Conservation (phyloP, 2,888 invertebrate genomes). For the Parthenolecanium corni region DNA sequence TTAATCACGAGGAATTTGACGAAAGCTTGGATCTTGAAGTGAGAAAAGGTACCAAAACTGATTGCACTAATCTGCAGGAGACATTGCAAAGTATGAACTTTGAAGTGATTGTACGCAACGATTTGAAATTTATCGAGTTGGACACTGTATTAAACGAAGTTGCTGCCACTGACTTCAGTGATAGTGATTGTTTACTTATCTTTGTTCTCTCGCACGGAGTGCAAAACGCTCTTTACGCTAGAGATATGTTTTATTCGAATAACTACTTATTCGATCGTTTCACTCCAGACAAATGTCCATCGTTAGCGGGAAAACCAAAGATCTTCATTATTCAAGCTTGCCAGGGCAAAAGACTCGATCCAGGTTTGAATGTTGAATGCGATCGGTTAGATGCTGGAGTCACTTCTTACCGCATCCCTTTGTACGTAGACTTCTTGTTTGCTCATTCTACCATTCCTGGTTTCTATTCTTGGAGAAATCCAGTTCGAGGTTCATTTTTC, state of each 20-base stretch:
- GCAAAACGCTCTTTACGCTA: constrained; percentile 72
- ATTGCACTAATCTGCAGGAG: constrained; percentile 38
- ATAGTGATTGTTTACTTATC: constrained; percentile 71
- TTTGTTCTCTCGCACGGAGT: constrained; percentile 86
- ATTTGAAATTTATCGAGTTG: constrained; percentile 58
- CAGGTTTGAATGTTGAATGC: constrained; percentile 56
- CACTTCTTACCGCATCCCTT: constrained; percentile 67
- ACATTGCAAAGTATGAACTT: constrained; percentile 42
- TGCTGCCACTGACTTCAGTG: constrained; percentile 51
- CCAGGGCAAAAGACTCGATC: constrained; percentile 79
- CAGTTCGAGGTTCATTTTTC: constrained; percentile 90
- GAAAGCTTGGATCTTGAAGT: constrained; percentile 43
- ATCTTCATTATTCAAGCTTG: constrained; percentile 65
- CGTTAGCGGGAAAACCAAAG: constrained; percentile 75
- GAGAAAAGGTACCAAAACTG: constrained; percentile 74
- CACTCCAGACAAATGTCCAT: constrained; percentile 67
- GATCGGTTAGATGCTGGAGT: constrained; percentile 37
- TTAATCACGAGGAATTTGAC: constrained; percentile 78
- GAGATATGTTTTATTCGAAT: constrained; percentile 73
- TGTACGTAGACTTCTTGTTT: constrained; percentile 86
- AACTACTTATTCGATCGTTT: constrained; percentile 60
- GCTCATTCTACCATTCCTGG: constrained; percentile 91
- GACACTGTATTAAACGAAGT: constrained; percentile 48
- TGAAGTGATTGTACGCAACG: constrained; percentile 56
- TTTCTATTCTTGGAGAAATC: constrained; percentile 89